These are phyloP conservation scores for Kuschelorhynchus macadamiae DNA, from an alignment of 2,888 invertebrate genomes.

Conservation along the genomic window DNA sequence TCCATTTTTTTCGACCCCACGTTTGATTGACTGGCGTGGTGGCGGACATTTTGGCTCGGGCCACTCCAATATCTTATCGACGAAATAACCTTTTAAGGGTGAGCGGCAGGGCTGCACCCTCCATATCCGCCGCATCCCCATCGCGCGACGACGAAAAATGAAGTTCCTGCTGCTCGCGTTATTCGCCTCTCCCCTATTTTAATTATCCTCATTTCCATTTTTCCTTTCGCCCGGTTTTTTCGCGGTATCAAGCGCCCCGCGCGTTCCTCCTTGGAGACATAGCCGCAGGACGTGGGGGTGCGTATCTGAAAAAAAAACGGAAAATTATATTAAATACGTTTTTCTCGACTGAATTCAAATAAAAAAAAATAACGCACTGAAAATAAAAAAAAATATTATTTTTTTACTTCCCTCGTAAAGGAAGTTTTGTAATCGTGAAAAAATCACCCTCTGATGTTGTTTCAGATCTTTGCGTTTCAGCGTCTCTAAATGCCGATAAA, in stretches of 20 bases:
- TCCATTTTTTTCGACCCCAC: conserved; percentile 37
- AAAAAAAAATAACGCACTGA: too few relatives aligned
- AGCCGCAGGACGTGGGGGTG: background rate
- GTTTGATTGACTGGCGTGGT: conserved; percentile 43
- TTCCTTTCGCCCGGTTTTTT: conserved; percentile 43
- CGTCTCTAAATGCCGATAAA: too few relatives aligned
- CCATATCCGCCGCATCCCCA: conserved; percentile 34
- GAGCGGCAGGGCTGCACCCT: conserved; percentile 45
- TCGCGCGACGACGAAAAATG: conserved; percentile 44
- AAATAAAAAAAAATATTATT: too few relatives aligned
- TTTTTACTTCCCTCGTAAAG: too few relatives aligned
- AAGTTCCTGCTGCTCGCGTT: conserved; percentile 49
- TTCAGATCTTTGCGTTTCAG: too few relatives aligned
- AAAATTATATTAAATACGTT: too few relatives aligned
- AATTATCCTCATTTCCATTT: conserved; percentile 51
- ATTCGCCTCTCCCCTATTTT: conserved; percentile 48
- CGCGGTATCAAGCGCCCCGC: conserved; percentile 2
- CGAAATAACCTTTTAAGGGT: conserved; percentile 43
- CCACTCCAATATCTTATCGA: conserved; percentile 46
- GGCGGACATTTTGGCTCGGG: conserved; percentile 45
- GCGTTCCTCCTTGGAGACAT: conserved; percentile 22
- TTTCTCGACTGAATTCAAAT: too few relatives aligned
- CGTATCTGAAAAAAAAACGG: too few relatives aligned
- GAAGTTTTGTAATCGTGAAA: too few relatives aligned
- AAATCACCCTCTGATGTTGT: too few relatives aligned